A percentile compares a stretch with the other conserved stretches of the same genome.
These are phyloP conservation scores for Megaceryle torquata DNA, from an alignment of 2,113 vertebrate species.

Conservation along the genomic window DNA sequence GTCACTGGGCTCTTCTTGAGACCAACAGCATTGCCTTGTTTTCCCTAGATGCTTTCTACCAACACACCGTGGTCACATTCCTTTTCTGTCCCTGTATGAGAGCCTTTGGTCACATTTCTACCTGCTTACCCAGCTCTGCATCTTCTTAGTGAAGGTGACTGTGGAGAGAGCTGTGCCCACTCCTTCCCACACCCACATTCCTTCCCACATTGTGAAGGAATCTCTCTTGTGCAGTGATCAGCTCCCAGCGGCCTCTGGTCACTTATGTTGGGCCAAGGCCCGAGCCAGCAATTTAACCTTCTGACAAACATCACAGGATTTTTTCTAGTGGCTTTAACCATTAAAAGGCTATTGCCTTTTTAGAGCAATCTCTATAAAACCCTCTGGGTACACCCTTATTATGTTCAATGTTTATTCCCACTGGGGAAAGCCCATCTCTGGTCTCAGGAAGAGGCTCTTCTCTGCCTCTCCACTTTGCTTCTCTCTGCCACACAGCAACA, in stretches of 20 bases:
- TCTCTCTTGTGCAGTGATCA: background rate
- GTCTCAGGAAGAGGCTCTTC: background rate
- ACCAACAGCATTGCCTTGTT: background rate
- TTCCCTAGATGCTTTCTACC: background rate
- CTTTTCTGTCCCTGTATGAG: background rate
- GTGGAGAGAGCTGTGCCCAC: background rate
- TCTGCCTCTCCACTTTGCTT: rapidly evolving
- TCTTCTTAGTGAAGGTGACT: background rate
- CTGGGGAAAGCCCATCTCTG: background rate
- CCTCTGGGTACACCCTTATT: background rate
- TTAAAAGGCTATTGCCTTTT: background rate
- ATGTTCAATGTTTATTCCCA: background rate
- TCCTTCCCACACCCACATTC: rapidly evolving
- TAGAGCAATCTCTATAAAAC: background rate
- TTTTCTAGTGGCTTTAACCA: background rate
- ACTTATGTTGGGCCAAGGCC: background rate
- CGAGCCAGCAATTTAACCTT: background rate
- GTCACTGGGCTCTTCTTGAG: background rate
- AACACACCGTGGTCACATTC: rapidly evolving
- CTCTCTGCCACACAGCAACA: rapidly evolving
- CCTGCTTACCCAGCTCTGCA: background rate
- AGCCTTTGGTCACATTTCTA: background rate
- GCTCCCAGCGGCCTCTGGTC: too few relatives aligned
- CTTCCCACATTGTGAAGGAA: background rate
- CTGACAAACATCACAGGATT: background rate